phyloP scores from a whole-genome alignment of 2,113 vertebrate genomes.

The Rhinogobius similis region DNA sequence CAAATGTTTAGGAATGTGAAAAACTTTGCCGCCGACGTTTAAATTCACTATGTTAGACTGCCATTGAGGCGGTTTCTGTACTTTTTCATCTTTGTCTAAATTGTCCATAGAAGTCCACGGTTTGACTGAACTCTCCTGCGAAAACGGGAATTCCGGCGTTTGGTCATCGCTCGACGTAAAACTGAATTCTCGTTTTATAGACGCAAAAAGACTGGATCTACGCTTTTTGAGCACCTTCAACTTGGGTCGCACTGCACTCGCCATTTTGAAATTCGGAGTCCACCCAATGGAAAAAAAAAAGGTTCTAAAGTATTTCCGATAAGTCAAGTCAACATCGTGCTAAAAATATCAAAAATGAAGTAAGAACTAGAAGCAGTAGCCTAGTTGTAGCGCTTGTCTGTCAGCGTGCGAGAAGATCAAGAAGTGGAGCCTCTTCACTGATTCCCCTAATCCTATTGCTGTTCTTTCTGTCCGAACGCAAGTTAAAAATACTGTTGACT shows the following conservation, averaged over 20 bases:
- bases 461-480: slow-evolving; percentile 73
- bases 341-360: slow-evolving; percentile 28
- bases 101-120: slow-evolving; percentile 86
- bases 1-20: slow-evolving; percentile 77
- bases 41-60: slow-evolving; percentile 80
- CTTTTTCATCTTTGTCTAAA: slow-evolving; percentile 39
- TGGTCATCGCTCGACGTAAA: slow-evolving; percentile 69
- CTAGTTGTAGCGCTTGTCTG: slow-evolving; percentile 34
- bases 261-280: slow-evolving; percentile 46
- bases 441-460: slow-evolving; percentile 79
- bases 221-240: slow-evolving; percentile 68
- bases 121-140: slow-evolving; percentile 82
- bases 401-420: slow-evolving; percentile 62
- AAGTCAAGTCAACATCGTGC: slow-evolving; percentile 2
- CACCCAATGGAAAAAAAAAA: neutral
- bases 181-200: slow-evolving; percentile 76
- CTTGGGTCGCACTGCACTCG: slow-evolving; percentile 38
- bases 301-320: slow-evolving; percentile 24
- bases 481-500: slow-evolving; percentile 82
- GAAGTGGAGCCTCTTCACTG: slow-evolving; percentile 62
- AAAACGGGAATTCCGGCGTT: slow-evolving; percentile 77
- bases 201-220: slow-evolving; percentile 79
- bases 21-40: slow-evolving; percentile 84
- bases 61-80: slow-evolving; percentile 23
- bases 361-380: slow-evolving; percentile 43